Base-by-base conservation (phyloP, 2,888 invertebrate genomes). In the Callyntrura guangdongensis region DNA sequence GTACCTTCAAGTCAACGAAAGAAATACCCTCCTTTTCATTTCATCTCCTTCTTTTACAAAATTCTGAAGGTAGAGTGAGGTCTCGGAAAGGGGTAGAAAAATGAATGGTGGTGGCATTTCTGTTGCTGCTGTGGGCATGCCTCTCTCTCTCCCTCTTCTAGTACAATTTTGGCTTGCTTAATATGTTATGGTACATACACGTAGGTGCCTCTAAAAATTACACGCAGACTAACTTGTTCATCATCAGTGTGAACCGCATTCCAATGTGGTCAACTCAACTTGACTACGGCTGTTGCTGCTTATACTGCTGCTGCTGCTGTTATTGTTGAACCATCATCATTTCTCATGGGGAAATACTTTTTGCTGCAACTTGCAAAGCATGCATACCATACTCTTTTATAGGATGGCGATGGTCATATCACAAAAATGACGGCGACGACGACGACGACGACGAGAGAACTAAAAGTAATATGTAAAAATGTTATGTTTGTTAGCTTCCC, bases 221-320 rank as follows among this genome's bases (percentile, higher is more conserved):
- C 27, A 27, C 81, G 36, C 59, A 61, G 61, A 79, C 14, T 83
- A 83, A 83, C 67, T 83, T 83, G 83, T 83, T 83, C 83, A 83
- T 90, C 74, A 89, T 81, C 82, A 89, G 90, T 91, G 90, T 91
- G 92, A 92, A 92, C 93, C 92, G 91, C 92, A 93, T 93, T 93
- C 93, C 92, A 86, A 89, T 91, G 92, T 92, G 93, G 92, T 92
- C 93, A 92, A 91, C 92, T 88, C 93, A 91, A 92, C 92, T 79
- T 84, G 17, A 27, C 82, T 88, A 59, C 82, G 36, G 36, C 36
- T 36, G 36, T 36, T 36, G 36, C 36, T 36, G 36, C 36, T 36
- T 36, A 2, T 36, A 36, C 36, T 36, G 36, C 36, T 6, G 36
- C 36, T 36, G n/a, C n/a, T 6, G 36, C 36, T 36, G 36, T 17